Conservation (phyloP, 2,888 invertebrate species). For the Cloeon dipterum region DNA sequence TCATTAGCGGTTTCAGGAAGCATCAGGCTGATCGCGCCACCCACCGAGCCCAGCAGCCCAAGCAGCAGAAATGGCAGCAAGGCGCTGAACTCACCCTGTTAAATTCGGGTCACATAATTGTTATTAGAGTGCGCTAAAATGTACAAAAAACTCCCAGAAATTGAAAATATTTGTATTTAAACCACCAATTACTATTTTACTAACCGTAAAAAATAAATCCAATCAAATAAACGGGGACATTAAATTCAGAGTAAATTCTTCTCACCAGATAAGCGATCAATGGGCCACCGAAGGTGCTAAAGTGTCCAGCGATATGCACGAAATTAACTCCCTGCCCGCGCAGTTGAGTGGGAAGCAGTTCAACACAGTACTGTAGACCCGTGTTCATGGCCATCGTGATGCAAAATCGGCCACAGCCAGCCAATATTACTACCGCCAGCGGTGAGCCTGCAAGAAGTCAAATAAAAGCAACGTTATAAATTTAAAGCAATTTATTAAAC, state of each 20-base stretch:
- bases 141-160: not conserved
- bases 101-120: not conserved
- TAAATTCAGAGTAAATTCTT: not conserved
- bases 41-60: conserved; percentile 24
- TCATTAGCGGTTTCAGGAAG: conserved; percentile 31
- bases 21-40: conserved; percentile 27
- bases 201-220: too few relatives aligned
- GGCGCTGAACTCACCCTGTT: conserved; percentile 14
- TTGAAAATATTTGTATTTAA: not conserved
- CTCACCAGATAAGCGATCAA: conserved; percentile 25
- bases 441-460: conserved; percentile 9
- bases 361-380: conserved; percentile 36
- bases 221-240: too few relatives aligned
- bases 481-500: not conserved
- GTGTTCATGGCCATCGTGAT: conserved; percentile 38
- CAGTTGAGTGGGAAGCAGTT: conserved; percentile 35
- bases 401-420: conserved; percentile 23
- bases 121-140: not conserved
- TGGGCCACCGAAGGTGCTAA: conserved; percentile 31
- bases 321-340: conserved; percentile 35
- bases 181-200: too few relatives aligned
- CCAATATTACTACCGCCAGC: conserved; percentile 19
- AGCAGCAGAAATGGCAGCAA: conserved; percentile 28
- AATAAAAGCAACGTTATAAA: too few relatives aligned
- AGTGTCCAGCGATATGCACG: conserved; percentile 34